A percentile compares a stretch with the other conserved stretches of the same genome.
Evolutionary conservation across 1,140 invertebrate species (phyloP).

Genomic region (Bombus picipes): DNA sequence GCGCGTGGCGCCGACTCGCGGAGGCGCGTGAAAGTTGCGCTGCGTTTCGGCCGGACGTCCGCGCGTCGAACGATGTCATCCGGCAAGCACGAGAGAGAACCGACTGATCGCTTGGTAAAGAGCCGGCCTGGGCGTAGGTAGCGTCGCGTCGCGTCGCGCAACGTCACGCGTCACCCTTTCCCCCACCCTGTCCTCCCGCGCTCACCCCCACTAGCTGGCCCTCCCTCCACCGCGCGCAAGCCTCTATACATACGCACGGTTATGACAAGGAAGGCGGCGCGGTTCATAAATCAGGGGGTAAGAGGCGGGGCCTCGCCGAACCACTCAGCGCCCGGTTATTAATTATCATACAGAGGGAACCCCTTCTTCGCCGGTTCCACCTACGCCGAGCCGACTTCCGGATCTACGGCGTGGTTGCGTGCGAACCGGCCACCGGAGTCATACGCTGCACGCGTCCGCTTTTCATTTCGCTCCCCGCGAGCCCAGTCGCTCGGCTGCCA

Average conservation of each 20-base stretch:
- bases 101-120: conserved; percentile 75
- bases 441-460: conserved; percentile 20
- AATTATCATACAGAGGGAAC: conserved; percentile 79
- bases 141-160: conserved; percentile 61
- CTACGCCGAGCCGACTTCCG: conserved; percentile 54
- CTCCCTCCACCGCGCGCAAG: conserved; percentile 30
- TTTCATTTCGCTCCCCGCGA: conserved; percentile 28
- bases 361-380: conserved; percentile 18
- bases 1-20: conserved; percentile 41
- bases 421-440: conserved; percentile 11
- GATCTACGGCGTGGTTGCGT: conserved; percentile 64
- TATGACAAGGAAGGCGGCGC: conserved; percentile 82
- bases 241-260: conserved; percentile 59
- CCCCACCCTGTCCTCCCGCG: conserved; percentile 41
- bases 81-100: conserved; percentile 74
- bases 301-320: conserved; percentile 75
- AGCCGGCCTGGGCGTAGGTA: conserved; percentile 65
- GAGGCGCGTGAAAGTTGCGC: conserved; percentile 29
- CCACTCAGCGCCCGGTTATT: conserved; percentile 82
- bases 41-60: conserved; percentile 36
- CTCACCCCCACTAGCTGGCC: conserved; percentile 19
- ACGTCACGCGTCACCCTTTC: conserved; percentile 58
- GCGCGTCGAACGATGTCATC: conserved; percentile 60
- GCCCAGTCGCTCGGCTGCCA: no score
- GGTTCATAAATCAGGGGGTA: conserved; percentile 81